Evolutionary conservation across 2,888 invertebrate species (phyloP).

Genomic region (Tipula lateralis): DNA sequence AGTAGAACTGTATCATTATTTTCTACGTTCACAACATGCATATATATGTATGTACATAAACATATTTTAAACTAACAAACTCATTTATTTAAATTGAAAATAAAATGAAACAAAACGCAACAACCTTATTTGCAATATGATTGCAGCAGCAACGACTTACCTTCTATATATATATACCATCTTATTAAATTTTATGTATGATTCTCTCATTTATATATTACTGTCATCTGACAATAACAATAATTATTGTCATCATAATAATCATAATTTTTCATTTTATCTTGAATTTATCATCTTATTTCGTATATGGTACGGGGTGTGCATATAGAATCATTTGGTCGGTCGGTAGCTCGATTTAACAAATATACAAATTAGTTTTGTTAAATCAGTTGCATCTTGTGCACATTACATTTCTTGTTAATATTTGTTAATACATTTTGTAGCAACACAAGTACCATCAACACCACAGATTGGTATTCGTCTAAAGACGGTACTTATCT

Average conservation of each 20-base stretch:
- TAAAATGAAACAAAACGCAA: neutral
- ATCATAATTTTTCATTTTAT: constrained; percentile 19
- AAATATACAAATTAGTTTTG: neutral
- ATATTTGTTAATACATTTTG: too few species aligned
- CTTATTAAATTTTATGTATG: neutral
- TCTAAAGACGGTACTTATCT: too few species aligned
- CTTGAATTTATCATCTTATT: neutral
- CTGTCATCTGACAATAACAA: neutral
- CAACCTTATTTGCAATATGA: neutral
- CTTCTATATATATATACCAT: neutral
- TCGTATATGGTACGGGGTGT: neutral
- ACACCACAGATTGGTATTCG: neutral
- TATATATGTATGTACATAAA: neutral
- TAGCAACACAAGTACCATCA: neutral
- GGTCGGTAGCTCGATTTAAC: neutral
- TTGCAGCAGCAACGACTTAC: neutral
- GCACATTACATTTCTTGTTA: neutral
- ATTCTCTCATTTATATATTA: neutral
- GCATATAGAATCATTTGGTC: neutral
- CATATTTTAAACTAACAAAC: neutral
- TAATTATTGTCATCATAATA: neutral
- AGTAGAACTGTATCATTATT: neutral
- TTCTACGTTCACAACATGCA: too few species aligned
- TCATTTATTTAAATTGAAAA: constrained; percentile 3
- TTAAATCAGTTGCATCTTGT: neutral